Evolutionary conservation across 2,797 vertebrate genomes (phyloP).

Genomic region (Paramormyrops hopkinsi): DNA sequence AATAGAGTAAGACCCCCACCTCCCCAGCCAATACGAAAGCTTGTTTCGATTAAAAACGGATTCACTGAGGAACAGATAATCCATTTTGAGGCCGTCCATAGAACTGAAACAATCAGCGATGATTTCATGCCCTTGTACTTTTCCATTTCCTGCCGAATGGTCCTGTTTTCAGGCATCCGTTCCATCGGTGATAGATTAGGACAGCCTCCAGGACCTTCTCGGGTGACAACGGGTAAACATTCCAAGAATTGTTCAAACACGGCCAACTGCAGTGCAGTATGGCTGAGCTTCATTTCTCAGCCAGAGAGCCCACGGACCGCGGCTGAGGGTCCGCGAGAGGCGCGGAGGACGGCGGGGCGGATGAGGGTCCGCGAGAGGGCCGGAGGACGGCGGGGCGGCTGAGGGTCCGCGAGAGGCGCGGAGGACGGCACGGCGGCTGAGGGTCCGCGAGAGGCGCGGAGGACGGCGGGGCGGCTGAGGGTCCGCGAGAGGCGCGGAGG

Average conservation of each 20-base stretch:
- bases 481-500: too few relatives aligned
- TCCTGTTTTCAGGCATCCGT: neutral
- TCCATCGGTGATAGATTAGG: neutral
- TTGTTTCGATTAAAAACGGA: neutral
- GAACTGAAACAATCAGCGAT: neutral
- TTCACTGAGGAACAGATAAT: conserved; percentile 19
- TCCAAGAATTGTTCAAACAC: conserved; percentile 7
- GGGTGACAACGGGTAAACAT: neutral
- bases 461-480: neutral
- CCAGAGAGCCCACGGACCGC: neutral
- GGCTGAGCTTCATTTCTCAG: conserved; percentile 16
- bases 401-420: too few relatives aligned
- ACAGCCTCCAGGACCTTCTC: neutral
- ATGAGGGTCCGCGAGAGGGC: too few relatives aligned
- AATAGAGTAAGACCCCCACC: neutral
- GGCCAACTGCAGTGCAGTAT: neutral
- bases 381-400: neutral
- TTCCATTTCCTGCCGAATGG: neutral
- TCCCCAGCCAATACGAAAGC: neutral
- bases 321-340: neutral
- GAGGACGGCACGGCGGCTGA: neutral
- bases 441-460: too few relatives aligned
- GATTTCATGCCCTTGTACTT: neutral
- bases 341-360: neutral
- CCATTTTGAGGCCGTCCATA: neutral